Evolutionary conservation across 2,888 invertebrate species (phyloP), one percentile per base, ranked within the genome.

Genomic region (Drosophila anomalata): DNA sequence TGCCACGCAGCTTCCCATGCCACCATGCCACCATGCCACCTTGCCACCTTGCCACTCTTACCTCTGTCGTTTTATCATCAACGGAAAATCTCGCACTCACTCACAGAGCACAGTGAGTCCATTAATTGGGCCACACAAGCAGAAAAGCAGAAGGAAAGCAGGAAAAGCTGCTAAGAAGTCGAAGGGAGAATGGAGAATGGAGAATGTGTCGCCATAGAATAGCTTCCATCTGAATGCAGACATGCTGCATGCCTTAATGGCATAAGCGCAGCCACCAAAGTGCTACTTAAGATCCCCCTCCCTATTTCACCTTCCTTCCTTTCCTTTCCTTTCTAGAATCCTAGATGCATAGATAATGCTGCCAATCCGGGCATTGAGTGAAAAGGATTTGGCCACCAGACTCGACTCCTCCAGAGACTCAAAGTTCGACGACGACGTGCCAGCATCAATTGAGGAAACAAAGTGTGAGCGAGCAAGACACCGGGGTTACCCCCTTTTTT

Each of bases 61-160:
- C 57, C 36, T 17, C 17, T 48, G 17, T 9, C 22, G 55, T 63
- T 41, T 63, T 54, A 66, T 66, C 66, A n/a, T 11, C n/a, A 26
- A 41, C 7, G 72, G 26, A 70, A 62, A 41, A 57, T 67, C 69
- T 68, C 17, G 50, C 57, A 55, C 67, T 50, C 50, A 42, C 41
- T 26, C 20, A 48, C 51, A 44, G 51, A 56, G 41, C 29, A 47
- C 50, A 67, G 60, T 57, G 52, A 67, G 60, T 57, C 54, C 73
- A 82, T 87, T 86, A 82, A 82, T 87, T 87, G 86, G 83, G 75
- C 63, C 83, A 85, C 78, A 77, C 74, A 73, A 53, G 65, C 53
- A 46, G 42, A 33, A n/a, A 50, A 51, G 6, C 41, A 50, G 9
- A 20, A 14, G 14, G 33, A 22, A 12, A 22, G 44, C 44, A 11